Evolutionary conservation across 2,888 invertebrate species (phyloP), one percentile per base, ranked within the genome.

Genomic region (Luperina testacea): DNA sequence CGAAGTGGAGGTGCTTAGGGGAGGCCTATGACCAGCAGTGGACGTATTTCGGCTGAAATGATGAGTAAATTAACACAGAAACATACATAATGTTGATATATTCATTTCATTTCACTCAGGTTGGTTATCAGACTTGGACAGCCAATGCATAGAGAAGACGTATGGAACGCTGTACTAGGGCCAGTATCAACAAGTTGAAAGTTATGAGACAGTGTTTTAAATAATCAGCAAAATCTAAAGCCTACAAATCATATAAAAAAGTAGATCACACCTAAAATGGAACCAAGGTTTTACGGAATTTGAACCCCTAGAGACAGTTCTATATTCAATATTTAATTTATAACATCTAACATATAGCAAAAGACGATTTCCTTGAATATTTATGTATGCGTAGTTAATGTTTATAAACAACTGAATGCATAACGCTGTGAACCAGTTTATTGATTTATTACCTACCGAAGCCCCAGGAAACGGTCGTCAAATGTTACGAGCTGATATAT

Each of bases 401-500:
- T 80, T 87, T 78, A 85, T 87, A 86, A 86, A 87, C 88, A 87
- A 80, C 76, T 74, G 51, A 71, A 76, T 87, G 84, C 77, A 87
- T 80, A 82, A 80, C 78, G 77, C 78, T 72, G 80, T 88, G 90
- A 84, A 80, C 86, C 80, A 85, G 89, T 90, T 90, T 81, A 89
- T 86, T 89, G 90, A 89, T 88, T 90, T 90, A 90, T 86, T 84
- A 71, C 82, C 78, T 84, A 71, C 82, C 78, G 77, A 89, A 86
- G 84, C 80, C 86, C 82, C 88, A 90, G 89, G 87, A 88, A 88
- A 87, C 82, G 86, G 70, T 82, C 86, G 85, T 83, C 90, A 90
- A 89, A 86, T 51, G 86, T 90, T 88, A 88, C 85, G 87, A 87
- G 85, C 87, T 87, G 86, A 86, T 87, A 83, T 77, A 86, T 88